A percentile compares a stretch with the other conserved stretches of the same genome.
Evolutionary conservation across 2,113 vertebrate species (phyloP).

Genomic region (Hippocampus barbouri): DNA sequence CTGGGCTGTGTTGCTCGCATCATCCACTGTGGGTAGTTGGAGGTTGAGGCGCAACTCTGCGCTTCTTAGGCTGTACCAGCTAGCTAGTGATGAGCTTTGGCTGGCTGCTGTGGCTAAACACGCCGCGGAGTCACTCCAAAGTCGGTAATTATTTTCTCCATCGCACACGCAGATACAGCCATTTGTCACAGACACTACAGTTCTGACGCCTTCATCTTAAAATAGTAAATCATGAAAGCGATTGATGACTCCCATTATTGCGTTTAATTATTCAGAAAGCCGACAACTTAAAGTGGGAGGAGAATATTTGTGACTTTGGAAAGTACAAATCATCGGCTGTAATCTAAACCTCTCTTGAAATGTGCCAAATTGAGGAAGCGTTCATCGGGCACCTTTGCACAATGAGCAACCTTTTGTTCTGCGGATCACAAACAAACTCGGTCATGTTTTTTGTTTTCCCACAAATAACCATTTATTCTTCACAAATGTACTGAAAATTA

Average conservation of each 20-base stretch:
- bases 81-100: no score
- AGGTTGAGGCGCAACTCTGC: no score
- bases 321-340: background rate
- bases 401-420: slow-evolving; percentile 6
- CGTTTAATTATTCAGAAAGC: background rate
- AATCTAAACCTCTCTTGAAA: background rate
- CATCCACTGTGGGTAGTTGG: no score
- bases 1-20: no score
- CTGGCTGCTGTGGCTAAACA: no score
- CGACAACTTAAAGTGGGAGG: background rate
- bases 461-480: slow-evolving; percentile 77
- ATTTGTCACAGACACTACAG: background rate
- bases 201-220: background rate
- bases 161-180: background rate
- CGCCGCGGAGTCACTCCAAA: no score
- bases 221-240: background rate
- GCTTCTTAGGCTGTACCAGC: no score
- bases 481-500: slow-evolving; percentile 79
- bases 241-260: background rate
- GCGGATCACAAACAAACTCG: slow-evolving; percentile 49
- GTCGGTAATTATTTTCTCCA: no score
- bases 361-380: background rate
- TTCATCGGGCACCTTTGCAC: slow-evolving; percentile 2
- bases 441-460: slow-evolving; percentile 63
- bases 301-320: background rate